Percentiles rank a stretch among this genome's conserved stretches.
Conservation (phyloP, 2,113 vertebrate genomes). For the Pygoscelis adeliae region DNA sequence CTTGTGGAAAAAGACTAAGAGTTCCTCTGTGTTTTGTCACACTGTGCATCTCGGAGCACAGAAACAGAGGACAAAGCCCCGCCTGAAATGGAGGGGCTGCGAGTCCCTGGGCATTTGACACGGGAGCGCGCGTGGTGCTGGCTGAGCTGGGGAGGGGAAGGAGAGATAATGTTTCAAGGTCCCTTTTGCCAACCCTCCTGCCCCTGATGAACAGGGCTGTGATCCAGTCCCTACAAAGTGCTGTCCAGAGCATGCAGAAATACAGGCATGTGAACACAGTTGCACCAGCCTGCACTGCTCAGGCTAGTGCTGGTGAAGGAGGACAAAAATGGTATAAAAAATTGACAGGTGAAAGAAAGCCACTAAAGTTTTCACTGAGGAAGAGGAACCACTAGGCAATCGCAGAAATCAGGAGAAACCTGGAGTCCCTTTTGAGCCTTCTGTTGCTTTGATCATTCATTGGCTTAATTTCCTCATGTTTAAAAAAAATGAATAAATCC, state of each 20-base stretch:
- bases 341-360: neutral
- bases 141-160: neutral
- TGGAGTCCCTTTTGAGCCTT: neutral
- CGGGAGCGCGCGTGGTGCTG: fast-evolving
- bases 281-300: neutral
- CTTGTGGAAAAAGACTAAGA: neutral
- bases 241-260: neutral
- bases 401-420: neutral
- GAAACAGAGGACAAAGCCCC: neutral
- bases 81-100: neutral
- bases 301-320: neutral
- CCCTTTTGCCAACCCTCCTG: neutral
- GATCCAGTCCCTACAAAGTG: neutral
- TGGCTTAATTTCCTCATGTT: neutral
- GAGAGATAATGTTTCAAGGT: neutral
- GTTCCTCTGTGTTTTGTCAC: neutral
- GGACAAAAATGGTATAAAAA: neutral
- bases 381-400: neutral
- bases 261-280: fast-evolving
- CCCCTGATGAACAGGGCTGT: neutral
- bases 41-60: neutral
- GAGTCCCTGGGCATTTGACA: neutral
- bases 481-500: neutral
- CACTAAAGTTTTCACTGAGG: neutral
- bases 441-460: neutral